Percentiles rank a stretch among this genome's conserved stretches.
phyloP scores from a whole-genome alignment of 1,140 invertebrate genomes.

The Metaphire vulgaris region DNA sequence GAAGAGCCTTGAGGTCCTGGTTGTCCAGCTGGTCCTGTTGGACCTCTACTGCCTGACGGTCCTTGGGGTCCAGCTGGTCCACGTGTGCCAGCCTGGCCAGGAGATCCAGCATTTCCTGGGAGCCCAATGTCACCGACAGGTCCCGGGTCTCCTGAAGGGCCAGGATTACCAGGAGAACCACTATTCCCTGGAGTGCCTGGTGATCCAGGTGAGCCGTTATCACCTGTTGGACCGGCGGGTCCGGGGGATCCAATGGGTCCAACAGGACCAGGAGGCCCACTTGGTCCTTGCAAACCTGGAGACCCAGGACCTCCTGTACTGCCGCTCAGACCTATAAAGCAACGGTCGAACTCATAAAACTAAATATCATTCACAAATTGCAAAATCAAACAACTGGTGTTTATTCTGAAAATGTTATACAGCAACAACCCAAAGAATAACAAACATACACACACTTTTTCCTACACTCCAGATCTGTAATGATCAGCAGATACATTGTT shows the following conservation, averaged over 20 bases:
- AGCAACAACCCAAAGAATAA: background rate
- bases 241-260: constrained; percentile 3
- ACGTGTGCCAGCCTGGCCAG: constrained; percentile 29
- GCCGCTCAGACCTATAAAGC: background rate
- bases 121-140: constrained; percentile 24
- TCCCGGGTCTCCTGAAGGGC: constrained; percentile 11
- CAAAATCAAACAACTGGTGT: background rate
- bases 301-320: constrained; percentile 4
- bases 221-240: constrained; percentile 1
- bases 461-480: background rate
- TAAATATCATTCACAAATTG: background rate
- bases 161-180: constrained; percentile 12
- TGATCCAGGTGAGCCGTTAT: constrained; percentile 7
- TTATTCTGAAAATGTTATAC: background rate
- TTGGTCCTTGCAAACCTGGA: background rate
- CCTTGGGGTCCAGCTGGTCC: constrained; percentile 16
- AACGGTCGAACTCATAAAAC: background rate
- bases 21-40: constrained; percentile 12
- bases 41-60: constrained; percentile 10
- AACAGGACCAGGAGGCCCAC: background rate
- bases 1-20: background rate
- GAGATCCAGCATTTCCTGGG: constrained; percentile 24
- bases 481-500: background rate
- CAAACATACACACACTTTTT: background rate
- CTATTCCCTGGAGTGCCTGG: constrained; percentile 5